Conservation (phyloP, 2,888 invertebrate species). For the Tolmerus cingulatus region DNA sequence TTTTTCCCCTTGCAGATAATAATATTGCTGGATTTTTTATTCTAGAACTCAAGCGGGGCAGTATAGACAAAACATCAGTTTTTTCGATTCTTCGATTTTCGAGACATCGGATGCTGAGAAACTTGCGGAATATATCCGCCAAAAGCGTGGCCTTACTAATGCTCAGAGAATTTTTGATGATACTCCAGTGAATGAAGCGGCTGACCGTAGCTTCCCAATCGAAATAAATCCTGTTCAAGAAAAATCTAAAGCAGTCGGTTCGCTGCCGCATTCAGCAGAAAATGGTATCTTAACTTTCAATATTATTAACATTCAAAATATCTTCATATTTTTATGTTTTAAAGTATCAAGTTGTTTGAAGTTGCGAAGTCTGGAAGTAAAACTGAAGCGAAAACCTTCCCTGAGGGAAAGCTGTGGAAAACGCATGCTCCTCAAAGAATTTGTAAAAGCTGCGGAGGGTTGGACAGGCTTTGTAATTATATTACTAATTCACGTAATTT, state of each 20-base stretch:
- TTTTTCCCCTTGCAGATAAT: too few species aligned
- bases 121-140: background rate
- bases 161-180: background rate
- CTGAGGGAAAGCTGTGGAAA: background rate
- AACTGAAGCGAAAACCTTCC: background rate
- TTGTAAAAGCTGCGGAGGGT: background rate
- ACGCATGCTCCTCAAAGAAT: background rate
- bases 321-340: background rate
- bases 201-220: background rate
- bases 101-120: background rate
- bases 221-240: background rate
- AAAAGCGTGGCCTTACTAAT: background rate
- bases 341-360: background rate
- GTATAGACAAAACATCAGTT: background rate
- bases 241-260: background rate
- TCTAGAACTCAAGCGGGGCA: background rate
- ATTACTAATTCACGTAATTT: background rate
- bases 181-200: background rate
- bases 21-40: background rate
- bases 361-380: background rate
- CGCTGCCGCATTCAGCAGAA: background rate
- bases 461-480: background rate
- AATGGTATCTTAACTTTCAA: background rate
- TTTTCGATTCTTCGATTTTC: slow-evolving; percentile 3
- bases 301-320: background rate